phyloP scores from a whole-genome alignment of 2,888 invertebrate genomes.

The Dione juno region DNA sequence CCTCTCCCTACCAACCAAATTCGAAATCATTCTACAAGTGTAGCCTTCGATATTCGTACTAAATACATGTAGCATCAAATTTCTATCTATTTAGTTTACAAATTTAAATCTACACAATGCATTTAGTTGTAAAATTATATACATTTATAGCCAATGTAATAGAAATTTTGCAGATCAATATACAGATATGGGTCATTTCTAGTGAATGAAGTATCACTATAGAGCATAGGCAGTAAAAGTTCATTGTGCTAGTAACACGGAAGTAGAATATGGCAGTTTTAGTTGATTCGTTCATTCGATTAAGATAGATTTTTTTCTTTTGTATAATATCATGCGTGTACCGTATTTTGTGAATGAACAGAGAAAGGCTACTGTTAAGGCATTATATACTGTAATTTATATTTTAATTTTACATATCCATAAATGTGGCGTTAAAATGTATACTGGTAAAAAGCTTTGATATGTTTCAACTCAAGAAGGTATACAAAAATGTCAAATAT shows the following conservation, averaged over 20 bases:
- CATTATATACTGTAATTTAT: neutral
- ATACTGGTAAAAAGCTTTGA: too few relatives aligned
- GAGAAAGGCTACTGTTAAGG: neutral
- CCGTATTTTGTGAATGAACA: neutral
- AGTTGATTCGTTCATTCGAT: neutral
- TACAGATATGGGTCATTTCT: neutral
- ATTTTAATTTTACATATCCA: neutral
- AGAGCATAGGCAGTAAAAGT: neutral
- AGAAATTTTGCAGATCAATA: slow-evolving; percentile 13
- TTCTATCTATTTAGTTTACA: too few relatives aligned
- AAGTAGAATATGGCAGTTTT: neutral
- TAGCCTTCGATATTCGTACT: too few relatives aligned
- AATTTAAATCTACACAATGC: too few relatives aligned
- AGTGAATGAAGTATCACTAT: neutral
- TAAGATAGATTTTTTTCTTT: neutral
- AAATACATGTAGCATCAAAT: too few relatives aligned
- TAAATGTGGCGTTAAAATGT: too few relatives aligned
- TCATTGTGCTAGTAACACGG: slow-evolving; percentile 7
- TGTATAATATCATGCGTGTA: neutral
- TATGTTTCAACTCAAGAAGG: too few relatives aligned
- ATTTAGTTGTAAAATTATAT: neutral
- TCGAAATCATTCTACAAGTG: too few relatives aligned
- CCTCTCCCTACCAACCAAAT: too few relatives aligned
- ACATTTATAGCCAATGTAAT: neutral
- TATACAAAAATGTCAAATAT: neutral